phyloP scores from a whole-genome alignment of 1,140 invertebrate genomes.

The Amphibalanus amphitrite region DNA sequence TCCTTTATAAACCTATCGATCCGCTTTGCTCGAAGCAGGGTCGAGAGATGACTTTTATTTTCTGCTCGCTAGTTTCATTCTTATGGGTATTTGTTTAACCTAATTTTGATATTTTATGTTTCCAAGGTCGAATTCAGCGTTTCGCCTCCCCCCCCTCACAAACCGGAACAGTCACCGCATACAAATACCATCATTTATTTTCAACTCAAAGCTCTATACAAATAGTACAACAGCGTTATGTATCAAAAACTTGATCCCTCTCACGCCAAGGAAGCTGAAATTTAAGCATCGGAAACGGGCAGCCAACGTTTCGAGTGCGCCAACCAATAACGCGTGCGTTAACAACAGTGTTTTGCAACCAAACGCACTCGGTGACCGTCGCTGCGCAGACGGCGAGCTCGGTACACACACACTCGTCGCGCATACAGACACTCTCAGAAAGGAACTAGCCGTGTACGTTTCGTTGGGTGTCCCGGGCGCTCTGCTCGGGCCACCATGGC shows the following conservation, averaged over 20 bases:
- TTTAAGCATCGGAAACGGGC: not conserved
- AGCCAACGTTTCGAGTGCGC: not conserved
- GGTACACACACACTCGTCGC: not conserved
- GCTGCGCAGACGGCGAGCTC: not conserved
- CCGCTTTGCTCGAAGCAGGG: no score
- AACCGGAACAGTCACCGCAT: no score
- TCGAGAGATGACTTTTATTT: no score
- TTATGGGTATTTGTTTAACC: no score
- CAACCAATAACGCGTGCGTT: not conserved
- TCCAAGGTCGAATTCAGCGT: no score
- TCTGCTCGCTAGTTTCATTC: no score
- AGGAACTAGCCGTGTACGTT: not conserved
- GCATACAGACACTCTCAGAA: not conserved
- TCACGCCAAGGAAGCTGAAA: not conserved
- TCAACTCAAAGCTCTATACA: conserved; percentile 1
- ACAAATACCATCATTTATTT: conserved; percentile 1
- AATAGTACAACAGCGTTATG: conserved; percentile 1
- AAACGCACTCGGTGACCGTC: not conserved
- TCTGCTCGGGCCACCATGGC: no score
- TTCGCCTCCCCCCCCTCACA: no score
- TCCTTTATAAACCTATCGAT: no score
- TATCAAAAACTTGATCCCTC: conserved; percentile 1
- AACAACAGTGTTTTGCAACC: not conserved
- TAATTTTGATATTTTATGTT: no score
- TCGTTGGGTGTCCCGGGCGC: not conserved